These are phyloP conservation scores for Trachelipus rathkii DNA, from an alignment of 1,140 invertebrate genomes.

Conservation along the genomic window DNA sequence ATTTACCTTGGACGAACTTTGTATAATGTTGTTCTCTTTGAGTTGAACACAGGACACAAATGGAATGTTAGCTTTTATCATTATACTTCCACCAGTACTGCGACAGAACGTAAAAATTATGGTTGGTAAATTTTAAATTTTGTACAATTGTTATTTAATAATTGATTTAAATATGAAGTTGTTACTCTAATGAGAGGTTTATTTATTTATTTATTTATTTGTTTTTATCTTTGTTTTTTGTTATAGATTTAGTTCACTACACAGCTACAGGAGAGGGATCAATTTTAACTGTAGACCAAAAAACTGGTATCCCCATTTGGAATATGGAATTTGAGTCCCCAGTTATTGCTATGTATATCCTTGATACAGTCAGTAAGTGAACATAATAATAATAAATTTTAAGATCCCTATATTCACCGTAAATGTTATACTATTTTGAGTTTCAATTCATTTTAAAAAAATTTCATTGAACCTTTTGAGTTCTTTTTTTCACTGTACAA, in stretches of 20 bases:
- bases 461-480: no score
- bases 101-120: slow-evolving; percentile 71
- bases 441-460: no score
- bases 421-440: no score
- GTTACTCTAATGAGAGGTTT: no score
- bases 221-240: no score
- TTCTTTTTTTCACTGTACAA: no score
- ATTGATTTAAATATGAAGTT: no score
- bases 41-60: slow-evolving; percentile 34
- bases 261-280: slow-evolving; percentile 39
- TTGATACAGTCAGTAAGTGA: slow-evolving; percentile 58
- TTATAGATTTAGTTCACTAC: slow-evolving; percentile 39
- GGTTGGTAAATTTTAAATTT: slow-evolving; percentile 60
- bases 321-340: slow-evolving; percentile 74
- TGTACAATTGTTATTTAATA: no score
- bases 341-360: slow-evolving; percentile 81
- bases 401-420: no score
- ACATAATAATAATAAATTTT: not conserved
- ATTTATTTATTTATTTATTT: no score
- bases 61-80: slow-evolving; percentile 58
- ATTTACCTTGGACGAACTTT: slow-evolving; percentile 43
- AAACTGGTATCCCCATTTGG: slow-evolving; percentile 37
- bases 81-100: slow-evolving; percentile 72
- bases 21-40: slow-evolving; percentile 43
- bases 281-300: slow-evolving; percentile 41